These are phyloP conservation scores for Paragorgia papillata DNA, from an alignment of 92 coral and sea anemone genomes.

Conservation along the genomic window DNA sequence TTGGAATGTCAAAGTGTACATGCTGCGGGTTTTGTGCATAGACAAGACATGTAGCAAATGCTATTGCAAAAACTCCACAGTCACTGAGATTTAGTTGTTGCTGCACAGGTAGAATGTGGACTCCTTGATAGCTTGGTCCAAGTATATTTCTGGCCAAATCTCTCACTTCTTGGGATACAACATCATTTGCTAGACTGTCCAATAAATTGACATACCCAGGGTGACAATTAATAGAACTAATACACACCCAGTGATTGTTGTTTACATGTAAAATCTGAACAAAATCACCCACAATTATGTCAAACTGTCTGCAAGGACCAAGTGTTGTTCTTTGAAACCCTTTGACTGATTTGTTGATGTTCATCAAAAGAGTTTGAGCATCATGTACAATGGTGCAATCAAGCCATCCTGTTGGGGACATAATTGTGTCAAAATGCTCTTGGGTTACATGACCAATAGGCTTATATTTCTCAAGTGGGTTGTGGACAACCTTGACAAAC, in stretches of 20 bases:
- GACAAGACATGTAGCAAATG: slow-evolving; percentile 61
- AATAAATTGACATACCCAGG: slow-evolving; percentile 51
- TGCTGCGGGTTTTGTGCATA: slow-evolving; percentile 37
- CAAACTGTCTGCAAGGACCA: slow-evolving; percentile 57
- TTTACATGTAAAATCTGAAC: slow-evolving; percentile 64
- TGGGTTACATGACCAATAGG: slow-evolving; percentile 43
- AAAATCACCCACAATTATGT: slow-evolving; percentile 51
- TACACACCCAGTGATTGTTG: slow-evolving; percentile 65
- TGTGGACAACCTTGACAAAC: slow-evolving; percentile 1
- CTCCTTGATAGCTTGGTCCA: slow-evolving; percentile 34
- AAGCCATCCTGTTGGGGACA: slow-evolving; percentile 62
- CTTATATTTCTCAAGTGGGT: slow-evolving; percentile 32
- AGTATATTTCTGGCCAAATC: slow-evolving; percentile 32
- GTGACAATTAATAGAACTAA: slow-evolving; percentile 56
- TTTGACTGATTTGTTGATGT: slow-evolving; percentile 38
- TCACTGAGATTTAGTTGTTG: slow-evolving; percentile 64
- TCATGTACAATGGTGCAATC: slow-evolving; percentile 62
- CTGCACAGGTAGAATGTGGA: slow-evolving; percentile 51
- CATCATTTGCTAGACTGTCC: slow-evolving; percentile 63
- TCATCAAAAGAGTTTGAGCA: slow-evolving; percentile 51
- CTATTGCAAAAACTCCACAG: slow-evolving; percentile 58
- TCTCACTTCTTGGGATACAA: slow-evolving; percentile 45
- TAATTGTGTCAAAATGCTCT: slow-evolving; percentile 42
- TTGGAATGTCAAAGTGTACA: slow-evolving; percentile 52
- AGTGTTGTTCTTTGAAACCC: slow-evolving; percentile 73